Evolutionary conservation across 2,888 invertebrate species (phyloP).

Genomic region (Calliopum simillimum): DNA sequence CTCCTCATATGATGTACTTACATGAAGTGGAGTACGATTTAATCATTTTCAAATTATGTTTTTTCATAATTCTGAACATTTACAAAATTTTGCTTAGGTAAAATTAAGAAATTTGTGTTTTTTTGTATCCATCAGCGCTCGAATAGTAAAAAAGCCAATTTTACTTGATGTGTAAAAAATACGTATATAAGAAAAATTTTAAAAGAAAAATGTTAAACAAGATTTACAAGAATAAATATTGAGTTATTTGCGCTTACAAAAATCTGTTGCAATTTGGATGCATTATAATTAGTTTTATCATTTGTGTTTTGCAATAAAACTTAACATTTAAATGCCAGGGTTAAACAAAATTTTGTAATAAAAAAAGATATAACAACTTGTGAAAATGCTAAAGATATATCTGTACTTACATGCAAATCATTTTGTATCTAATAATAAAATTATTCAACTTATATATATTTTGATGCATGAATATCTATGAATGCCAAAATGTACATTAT

Average conservation of each 20-base stretch:
- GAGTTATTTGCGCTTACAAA: neutral
- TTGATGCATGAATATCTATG: neutral
- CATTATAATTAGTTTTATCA: neutral
- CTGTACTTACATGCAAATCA: neutral
- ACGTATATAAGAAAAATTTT: neutral
- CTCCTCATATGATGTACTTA: too few relatives aligned
- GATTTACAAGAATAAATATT: neutral
- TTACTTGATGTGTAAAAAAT: neutral
- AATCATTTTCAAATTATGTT: too few relatives aligned
- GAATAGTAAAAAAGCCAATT: neutral
- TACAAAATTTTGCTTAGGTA: too few relatives aligned
- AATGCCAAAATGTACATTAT: neutral
- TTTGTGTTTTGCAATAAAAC: neutral
- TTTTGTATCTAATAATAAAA: neutral
- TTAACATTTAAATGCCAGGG: conserved; percentile 27
- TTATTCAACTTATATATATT: too few relatives aligned
- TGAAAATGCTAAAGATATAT: neutral
- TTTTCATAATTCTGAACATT: too few relatives aligned
- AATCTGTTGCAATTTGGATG: neutral
- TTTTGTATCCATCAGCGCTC: too few relatives aligned
- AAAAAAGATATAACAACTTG: neutral
- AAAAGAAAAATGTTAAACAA: neutral
- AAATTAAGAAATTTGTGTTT: too few relatives aligned
- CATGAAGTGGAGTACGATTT: too few relatives aligned
- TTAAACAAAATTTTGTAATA: conserved; percentile 18